Evolutionary conservation across 2,888 invertebrate genomes (phyloP).

Genomic region (Cabera pusaria): DNA sequence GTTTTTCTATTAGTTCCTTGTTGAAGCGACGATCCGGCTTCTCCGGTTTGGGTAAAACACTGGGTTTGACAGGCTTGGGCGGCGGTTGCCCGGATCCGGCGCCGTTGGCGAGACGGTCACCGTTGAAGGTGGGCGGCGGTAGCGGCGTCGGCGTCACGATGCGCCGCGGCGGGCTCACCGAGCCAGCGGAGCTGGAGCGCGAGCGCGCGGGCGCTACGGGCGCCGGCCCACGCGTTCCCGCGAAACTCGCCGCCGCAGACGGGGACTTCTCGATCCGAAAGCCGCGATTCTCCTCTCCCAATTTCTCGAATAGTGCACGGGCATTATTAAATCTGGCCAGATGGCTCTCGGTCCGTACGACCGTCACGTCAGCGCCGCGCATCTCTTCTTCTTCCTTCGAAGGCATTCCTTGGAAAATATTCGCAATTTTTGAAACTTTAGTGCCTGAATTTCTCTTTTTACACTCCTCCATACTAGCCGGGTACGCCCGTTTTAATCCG

Average conservation of each 20-base stretch:
- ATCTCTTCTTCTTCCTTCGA: constrained; percentile 80
- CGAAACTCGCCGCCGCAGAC: constrained; percentile 81
- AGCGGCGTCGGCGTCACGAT: constrained; percentile 79
- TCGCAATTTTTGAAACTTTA: constrained; percentile 96
- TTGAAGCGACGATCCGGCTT: constrained; percentile 93
- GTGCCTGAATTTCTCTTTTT: constrained; percentile 86
- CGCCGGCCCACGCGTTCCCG: constrained; percentile 78
- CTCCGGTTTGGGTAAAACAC: constrained; percentile 88
- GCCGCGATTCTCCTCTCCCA: constrained; percentile 89
- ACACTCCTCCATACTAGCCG: constrained; percentile 86
- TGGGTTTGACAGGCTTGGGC: constrained; percentile 78
- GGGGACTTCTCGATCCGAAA: constrained; percentile 84
- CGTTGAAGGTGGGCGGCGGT: constrained; percentile 64
- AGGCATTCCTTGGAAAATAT: constrained; percentile 92
- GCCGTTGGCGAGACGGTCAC: constrained; percentile 71
- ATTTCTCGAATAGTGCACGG: constrained; percentile 94
- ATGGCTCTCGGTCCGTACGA: constrained; percentile 94
- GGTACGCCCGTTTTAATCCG: constrained; percentile 76
- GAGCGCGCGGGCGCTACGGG: constrained; percentile 82
- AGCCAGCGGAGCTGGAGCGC: constrained; percentile 87
- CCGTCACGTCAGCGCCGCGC: constrained; percentile 85
- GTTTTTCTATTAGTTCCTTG: constrained; percentile 94
- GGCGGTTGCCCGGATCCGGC: constrained; percentile 73
- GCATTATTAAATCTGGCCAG: constrained; percentile 96
- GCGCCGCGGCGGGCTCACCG: constrained; percentile 82